These are phyloP conservation scores for Brachionus rubens DNA, from an alignment of 1,140 invertebrate genomes.

Conservation along the genomic window DNA sequence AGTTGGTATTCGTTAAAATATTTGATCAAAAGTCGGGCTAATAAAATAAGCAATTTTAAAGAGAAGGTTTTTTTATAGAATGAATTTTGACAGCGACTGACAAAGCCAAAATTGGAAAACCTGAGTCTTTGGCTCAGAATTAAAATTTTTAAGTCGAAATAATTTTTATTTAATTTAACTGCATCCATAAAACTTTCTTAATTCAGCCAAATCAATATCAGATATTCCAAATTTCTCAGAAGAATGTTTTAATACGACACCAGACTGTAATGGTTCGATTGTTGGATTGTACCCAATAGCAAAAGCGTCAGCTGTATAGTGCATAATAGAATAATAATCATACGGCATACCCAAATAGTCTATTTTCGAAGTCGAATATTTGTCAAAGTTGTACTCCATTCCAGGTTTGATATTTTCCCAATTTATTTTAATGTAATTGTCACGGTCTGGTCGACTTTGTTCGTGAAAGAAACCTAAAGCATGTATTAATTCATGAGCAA, in stretches of 20 bases:
- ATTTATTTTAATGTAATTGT: constrained; percentile 12
- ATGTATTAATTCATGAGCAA: constrained; percentile 39
- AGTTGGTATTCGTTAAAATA: too few species aligned
- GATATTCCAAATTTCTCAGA: not conserved
- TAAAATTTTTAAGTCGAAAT: too few species aligned
- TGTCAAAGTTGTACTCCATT: constrained; percentile 14
- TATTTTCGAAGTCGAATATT: not conserved
- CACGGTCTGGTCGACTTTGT: constrained; percentile 39
- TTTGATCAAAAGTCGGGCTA: too few species aligned
- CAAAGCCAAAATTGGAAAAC: too few species aligned
- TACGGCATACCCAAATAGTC: constrained; percentile 60
- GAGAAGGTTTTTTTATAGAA: too few species aligned
- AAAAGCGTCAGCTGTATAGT: constrained; percentile 75
- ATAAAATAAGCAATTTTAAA: too few species aligned
- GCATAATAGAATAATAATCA: constrained; percentile 79
- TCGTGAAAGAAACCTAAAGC: constrained; percentile 43
- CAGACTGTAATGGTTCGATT: constrained; percentile 41
- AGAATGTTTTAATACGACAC: constrained; percentile 8
- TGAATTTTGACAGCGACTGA: too few species aligned
- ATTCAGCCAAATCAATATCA: not conserved
- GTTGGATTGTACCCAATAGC: constrained; percentile 68
- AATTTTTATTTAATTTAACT: not conserved
- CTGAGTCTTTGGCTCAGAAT: too few species aligned
- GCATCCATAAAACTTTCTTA: constrained; percentile 25
- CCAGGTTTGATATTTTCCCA: constrained; percentile 6